Percentiles rank a stretch among this genome's conserved stretches.
These are phyloP conservation scores for Helicoverpa assulta DNA, from an alignment of 2,888 invertebrate species.

Conservation along the genomic window DNA sequence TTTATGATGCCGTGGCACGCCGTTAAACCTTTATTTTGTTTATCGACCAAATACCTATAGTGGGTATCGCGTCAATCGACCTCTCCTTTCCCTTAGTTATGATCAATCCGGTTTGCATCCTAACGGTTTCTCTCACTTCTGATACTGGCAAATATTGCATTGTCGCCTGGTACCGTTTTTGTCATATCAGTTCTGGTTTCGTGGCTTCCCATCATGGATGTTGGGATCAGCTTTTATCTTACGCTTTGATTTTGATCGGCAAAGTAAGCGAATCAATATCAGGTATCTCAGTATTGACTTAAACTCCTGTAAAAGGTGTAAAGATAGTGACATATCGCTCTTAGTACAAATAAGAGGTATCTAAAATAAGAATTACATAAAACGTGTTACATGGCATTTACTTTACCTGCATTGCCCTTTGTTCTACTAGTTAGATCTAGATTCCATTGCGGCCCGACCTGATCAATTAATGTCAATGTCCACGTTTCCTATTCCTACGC, in stretches of 20 bases:
- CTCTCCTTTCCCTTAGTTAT: conserved; percentile 27
- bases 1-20: conserved; percentile 77
- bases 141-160: conserved; percentile 18
- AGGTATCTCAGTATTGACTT: conserved; percentile 21
- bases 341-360: neutral
- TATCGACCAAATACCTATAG: conserved; percentile 70
- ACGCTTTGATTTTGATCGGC: conserved; percentile 13
- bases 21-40: conserved; percentile 76
- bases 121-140: conserved; percentile 13
- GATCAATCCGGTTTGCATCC: conserved; percentile 34
- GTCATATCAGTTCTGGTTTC: conserved; percentile 10
- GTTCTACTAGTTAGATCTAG: conserved; percentile 37
- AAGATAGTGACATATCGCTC: conserved; percentile 20
- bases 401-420: conserved; percentile 16
- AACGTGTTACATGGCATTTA: conserved; percentile 6
- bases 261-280: conserved; percentile 21
- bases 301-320: conserved; percentile 29
- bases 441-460: conserved; percentile 27
- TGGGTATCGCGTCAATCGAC: conserved; percentile 47
- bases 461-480: conserved; percentile 39
- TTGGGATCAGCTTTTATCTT: neutral
- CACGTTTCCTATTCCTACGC: conserved; percentile 38
- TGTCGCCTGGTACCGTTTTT: conserved; percentile 7
- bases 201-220: conserved; percentile 1
- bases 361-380: too few species aligned